These are phyloP conservation scores for Apodemus sylvaticus DNA, from an alignment of 2,113 vertebrate genomes.

Conservation along the genomic window DNA sequence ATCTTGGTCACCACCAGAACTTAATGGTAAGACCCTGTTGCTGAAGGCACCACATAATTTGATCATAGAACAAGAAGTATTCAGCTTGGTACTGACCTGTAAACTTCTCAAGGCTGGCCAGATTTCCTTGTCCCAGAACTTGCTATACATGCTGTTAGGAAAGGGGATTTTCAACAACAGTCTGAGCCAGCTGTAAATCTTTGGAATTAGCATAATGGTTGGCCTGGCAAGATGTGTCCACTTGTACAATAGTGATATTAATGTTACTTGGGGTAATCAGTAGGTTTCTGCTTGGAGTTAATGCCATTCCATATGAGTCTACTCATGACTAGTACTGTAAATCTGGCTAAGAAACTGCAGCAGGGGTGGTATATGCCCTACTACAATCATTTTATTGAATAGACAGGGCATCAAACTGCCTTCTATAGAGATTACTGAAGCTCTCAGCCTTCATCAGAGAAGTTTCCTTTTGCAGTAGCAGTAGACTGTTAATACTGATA, in stretches of 20 bases:
- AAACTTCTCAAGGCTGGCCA: not conserved
- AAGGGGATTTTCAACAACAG: not conserved
- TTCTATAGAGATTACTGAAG: not conserved
- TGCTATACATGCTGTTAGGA: not conserved
- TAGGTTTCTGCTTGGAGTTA: not conserved
- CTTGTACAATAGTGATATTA: not conserved
- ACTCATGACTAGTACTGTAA: not conserved
- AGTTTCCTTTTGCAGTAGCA: not conserved
- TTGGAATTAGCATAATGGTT: not conserved
- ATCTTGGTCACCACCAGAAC: not conserved
- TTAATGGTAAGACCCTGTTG: not conserved
- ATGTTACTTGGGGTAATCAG: not conserved
- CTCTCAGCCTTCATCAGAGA: not conserved
- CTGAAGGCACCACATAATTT: not conserved
- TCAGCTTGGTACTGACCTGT: not conserved
- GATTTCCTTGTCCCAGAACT: not conserved
- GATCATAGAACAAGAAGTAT: not conserved
- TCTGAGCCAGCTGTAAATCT: not conserved
- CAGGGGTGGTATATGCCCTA: not conserved
- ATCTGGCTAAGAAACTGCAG: not conserved
- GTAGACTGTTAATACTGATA: not conserved
- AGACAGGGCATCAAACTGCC: not conserved
- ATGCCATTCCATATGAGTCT: not conserved
- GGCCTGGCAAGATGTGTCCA: not conserved
- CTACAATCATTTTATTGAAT: not conserved